phyloP scores from a whole-genome alignment of 2,888 invertebrate species.

The Branchinecta sandiegonensis region DNA sequence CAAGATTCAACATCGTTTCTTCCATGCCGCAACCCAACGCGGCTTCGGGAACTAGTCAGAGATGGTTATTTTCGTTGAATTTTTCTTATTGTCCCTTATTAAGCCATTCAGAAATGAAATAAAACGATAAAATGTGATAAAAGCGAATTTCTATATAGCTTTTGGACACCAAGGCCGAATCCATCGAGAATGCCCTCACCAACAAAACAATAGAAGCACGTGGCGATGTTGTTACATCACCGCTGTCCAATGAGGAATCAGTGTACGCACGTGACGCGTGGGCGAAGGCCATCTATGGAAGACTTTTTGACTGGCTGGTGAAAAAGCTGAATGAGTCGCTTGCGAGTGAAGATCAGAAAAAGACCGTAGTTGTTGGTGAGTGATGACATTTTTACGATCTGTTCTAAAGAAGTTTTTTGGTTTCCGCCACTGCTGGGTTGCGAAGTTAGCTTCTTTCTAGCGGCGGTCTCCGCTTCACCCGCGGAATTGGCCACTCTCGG shows the following conservation, averaged over 20 bases:
- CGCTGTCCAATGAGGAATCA: constrained; percentile 62
- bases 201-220: constrained; percentile 73
- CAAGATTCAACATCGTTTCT: too few relatives aligned
- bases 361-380: constrained; percentile 4
- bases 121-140: background rate
- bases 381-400: background rate
- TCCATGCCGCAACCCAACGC: too few relatives aligned
- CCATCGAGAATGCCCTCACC: constrained; percentile 56
- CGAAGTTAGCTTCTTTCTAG: too few relatives aligned
- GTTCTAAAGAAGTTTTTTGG: background rate
- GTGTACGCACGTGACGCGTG: constrained; percentile 76
- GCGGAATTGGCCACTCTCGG: too few relatives aligned
- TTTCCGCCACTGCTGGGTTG: too few relatives aligned
- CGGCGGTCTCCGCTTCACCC: too few relatives aligned
- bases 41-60: constrained; percentile 28
- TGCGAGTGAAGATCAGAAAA: constrained; percentile 29
- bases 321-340: constrained; percentile 59
- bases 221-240: constrained; percentile 65
- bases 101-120: background rate
- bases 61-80: constrained; percentile 50
- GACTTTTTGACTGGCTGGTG: constrained; percentile 81
- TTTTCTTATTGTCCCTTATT: constrained; percentile 33
- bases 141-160: constrained; percentile 40
- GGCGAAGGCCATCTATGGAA: constrained; percentile 78
- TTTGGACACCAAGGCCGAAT: constrained; percentile 50